These are phyloP conservation scores for Branchipolynoe longqiensis DNA, from an alignment of 2,888 invertebrate genomes.

Conservation along the genomic window DNA sequence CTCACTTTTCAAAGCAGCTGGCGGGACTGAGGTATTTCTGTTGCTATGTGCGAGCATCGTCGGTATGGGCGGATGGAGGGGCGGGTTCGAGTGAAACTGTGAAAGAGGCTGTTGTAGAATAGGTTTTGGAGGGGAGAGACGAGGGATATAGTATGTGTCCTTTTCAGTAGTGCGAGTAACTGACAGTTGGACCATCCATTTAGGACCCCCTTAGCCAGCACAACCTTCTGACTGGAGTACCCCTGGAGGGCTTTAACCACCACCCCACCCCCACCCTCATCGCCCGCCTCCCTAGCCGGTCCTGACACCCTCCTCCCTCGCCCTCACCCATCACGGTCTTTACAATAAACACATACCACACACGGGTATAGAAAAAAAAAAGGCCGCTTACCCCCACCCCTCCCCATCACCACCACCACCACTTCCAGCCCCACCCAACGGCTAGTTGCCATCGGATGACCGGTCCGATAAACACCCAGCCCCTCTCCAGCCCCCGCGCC, in stretches of 20 bases:
- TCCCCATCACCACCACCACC: background rate
- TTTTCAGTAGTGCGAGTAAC: conserved; percentile 4
- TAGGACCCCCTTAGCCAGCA: background rate
- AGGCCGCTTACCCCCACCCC: background rate
- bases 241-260: background rate
- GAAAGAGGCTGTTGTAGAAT: conserved; percentile 30
- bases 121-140: conserved; percentile 40
- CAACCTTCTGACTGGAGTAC: conserved; percentile 2
- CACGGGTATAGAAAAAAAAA: background rate
- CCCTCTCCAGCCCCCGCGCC: too few relatives aligned
- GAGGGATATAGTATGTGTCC: conserved; percentile 21
- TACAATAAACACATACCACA: too few relatives aligned
- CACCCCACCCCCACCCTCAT: background rate
- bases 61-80: too few relatives aligned
- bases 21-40: conserved; percentile 21
- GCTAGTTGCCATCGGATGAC: too few relatives aligned
- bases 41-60: too few relatives aligned
- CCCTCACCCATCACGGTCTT: too few relatives aligned
- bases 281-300: background rate
- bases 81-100: too few relatives aligned
- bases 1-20: background rate
- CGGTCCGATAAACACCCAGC: too few relatives aligned
- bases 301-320: background rate
- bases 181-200: conserved; percentile 38
- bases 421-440: background rate